Evolutionary conservation across 2,888 invertebrate genomes (phyloP), one percentile per base, ranked within the genome.

Genomic region (Hirtodrosophila alboralis): DNA sequence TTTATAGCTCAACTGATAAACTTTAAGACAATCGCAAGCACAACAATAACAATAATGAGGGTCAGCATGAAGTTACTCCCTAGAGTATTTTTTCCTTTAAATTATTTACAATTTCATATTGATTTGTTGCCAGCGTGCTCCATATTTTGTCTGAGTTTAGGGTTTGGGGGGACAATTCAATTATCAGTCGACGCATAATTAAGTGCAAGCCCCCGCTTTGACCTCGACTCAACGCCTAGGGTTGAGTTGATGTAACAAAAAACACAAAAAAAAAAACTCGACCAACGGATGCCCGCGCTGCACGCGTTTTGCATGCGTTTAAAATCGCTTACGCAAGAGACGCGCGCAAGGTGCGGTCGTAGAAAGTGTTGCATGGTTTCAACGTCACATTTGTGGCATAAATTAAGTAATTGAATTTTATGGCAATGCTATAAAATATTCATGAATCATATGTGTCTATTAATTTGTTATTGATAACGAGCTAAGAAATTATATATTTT

Each of bases 281-380:
- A 33, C 12, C 57, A 44, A 14, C 43, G 37, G 37, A 36, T 36
- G n/a, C 36, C 34, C 43, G 38, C 51, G 68, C 38, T 73, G 85
- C 79, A 78, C 75, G 79, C 85, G 83, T 67, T 79, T 84, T 77
- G 78, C 75, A 77, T 85, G 85, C 79, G 85, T 78, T 81, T 61
- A 48, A 37, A 73, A 33, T 13, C 59, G 63, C 80, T 78, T 78
- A 51, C 61, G 84, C 57, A 78, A 78, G 65, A 62, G 27, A 16
- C 38, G 51, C 74, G 38, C 51, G 47, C 31, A 40, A 66, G 69
- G 61, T 66, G 83, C 47, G 79, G 63, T 36, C n/a, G 69, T 79
- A 85, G 79, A 85, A 85, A 79, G 79, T 79, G 79, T 59, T 59
- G 66, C 57, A 40, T 56, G 3, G 45, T 21, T 31, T 40, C 12